A percentile compares a stretch with the other conserved stretches of the same genome.
phyloP scores from a whole-genome alignment of 2,113 vertebrate species.

The Cynoglossus semilaevis region DNA sequence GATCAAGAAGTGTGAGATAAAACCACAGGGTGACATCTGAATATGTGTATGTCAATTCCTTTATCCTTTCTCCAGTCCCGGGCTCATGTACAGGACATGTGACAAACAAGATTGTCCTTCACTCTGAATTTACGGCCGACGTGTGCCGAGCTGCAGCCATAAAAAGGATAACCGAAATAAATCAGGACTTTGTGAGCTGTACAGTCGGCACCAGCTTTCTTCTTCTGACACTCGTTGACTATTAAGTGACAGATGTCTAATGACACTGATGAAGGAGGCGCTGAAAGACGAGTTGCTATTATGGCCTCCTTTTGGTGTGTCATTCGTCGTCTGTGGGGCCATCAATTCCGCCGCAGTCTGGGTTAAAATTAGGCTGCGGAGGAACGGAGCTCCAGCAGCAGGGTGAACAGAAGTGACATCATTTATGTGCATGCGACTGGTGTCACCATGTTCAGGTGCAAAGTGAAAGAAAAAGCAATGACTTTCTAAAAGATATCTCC shows the following conservation, averaged over 20 bases:
- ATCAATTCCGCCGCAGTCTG: slow-evolving; percentile 21
- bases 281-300: slow-evolving; percentile 10
- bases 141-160: not conserved
- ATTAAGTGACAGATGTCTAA: slow-evolving; percentile 4
- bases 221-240: slow-evolving; percentile 2
- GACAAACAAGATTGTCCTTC: not conserved
- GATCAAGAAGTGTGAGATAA: no score
- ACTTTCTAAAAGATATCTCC: not conserved
- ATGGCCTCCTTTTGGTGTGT: not conserved
- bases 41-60: not conserved
- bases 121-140: not conserved
- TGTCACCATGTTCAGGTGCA: slow-evolving; percentile 3
- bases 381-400: slow-evolving; percentile 4
- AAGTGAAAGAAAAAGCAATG: not conserved
- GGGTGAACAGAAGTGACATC: slow-evolving; percentile 1
- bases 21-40: no score
- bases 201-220: not conserved
- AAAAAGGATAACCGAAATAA: not conserved
- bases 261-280: slow-evolving; percentile 1
- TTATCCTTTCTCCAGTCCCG: not conserved
- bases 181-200: not conserved
- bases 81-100: not conserved
- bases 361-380: slow-evolving; percentile 11
- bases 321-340: not conserved
- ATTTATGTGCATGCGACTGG: slow-evolving; percentile 5